Evolutionary conservation across 2,113 vertebrate species (phyloP).

Genomic region (Mormyrus lacerda): DNA sequence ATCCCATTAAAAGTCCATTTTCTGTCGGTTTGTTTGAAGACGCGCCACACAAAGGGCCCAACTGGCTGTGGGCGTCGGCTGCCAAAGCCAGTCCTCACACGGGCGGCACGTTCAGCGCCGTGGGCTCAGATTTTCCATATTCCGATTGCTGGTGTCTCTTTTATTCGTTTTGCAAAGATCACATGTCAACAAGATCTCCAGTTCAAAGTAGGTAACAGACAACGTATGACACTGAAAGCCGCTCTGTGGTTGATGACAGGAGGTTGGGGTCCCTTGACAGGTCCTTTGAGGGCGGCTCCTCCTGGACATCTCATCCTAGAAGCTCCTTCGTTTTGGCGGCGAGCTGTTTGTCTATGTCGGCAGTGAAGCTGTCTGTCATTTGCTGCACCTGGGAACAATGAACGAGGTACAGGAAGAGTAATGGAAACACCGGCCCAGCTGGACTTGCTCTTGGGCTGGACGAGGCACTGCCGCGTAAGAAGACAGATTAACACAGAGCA

Average conservation of each 20-base stretch:
- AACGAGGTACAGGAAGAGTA: not conserved
- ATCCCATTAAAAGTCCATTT: conserved; percentile 67
- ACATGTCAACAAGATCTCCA: conserved; percentile 1
- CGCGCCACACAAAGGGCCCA: conserved; percentile 36
- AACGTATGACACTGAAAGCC: not conserved
- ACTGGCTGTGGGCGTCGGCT: conserved; percentile 33
- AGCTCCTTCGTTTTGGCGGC: conserved; percentile 86
- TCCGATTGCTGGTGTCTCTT: conserved; percentile 5
- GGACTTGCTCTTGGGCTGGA: not conserved
- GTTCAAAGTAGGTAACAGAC: not conserved
- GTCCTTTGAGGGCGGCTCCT: not conserved
- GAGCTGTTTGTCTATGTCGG: conserved; percentile 82
- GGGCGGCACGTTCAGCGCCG: conserved; percentile 34
- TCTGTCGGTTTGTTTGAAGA: conserved; percentile 62
- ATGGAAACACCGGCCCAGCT: not conserved
- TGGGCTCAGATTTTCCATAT: conserved; percentile 8
- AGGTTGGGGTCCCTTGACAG: not conserved
- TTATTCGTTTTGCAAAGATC: not conserved
- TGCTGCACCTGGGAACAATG: conserved; percentile 75
- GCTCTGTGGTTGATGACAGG: not conserved
- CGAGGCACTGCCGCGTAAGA: not conserved
- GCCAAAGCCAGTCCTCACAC: conserved; percentile 44
- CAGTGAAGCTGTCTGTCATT: conserved; percentile 66
- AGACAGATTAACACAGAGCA: not conserved
- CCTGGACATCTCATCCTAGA: conserved; percentile 52